phyloP scores from a whole-genome alignment of 2,797 vertebrate genomes.

The Cossypha heuglini region DNA sequence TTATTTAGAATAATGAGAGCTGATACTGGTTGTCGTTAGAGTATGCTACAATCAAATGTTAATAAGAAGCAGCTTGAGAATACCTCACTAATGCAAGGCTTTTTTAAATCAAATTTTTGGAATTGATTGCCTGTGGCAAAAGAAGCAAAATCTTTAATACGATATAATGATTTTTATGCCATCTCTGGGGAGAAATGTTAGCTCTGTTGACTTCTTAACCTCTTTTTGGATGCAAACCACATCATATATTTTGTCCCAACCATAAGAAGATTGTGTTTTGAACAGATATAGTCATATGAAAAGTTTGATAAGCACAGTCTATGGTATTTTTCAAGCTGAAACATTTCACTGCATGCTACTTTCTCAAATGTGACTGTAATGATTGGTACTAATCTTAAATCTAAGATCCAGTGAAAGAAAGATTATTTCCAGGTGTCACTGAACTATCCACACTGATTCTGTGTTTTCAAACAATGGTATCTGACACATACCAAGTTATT shows the following conservation, averaged over 20 bases:
- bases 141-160: slow-evolving; percentile 33
- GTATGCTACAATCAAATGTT: slow-evolving; percentile 25
- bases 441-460: neutral
- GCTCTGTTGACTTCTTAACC: neutral
- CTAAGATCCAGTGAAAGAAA: neutral
- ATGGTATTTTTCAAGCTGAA: neutral
- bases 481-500: neutral
- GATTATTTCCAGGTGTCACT: neutral
- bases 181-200: neutral
- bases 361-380: neutral
- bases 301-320: neutral
- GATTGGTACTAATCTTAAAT: neutral
- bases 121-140: slow-evolving; percentile 52
- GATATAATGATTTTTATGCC: slow-evolving; percentile 19
- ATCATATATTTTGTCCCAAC: neutral
- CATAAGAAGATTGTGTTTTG: neutral
- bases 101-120: slow-evolving; percentile 68
- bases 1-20: slow-evolving; percentile 65
- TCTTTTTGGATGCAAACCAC: neutral
- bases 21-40: slow-evolving; percentile 14
- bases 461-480: neutral
- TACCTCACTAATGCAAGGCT: slow-evolving; percentile 21
- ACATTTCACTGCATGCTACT: neutral
- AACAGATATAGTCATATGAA: neutral
- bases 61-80: slow-evolving; percentile 56